Conservation (phyloP, 2,888 invertebrate genomes). For the Abrostola triplasia region DNA sequence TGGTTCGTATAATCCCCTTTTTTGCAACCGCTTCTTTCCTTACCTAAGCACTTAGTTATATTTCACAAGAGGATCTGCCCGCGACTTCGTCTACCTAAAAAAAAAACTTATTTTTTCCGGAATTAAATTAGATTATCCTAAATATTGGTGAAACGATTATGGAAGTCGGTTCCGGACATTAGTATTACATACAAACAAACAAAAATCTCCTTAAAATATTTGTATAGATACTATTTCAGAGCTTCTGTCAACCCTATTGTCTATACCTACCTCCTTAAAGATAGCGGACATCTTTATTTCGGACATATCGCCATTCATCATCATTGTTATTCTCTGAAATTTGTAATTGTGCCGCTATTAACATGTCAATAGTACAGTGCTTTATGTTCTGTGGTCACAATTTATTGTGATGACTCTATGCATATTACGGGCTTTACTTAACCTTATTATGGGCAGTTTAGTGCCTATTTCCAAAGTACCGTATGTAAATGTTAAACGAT, state of each 20-base stretch:
- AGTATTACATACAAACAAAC: no score
- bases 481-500: no score
- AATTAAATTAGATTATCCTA: no score
- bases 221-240: background rate
- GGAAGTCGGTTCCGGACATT: no score
- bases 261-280: slow-evolving; percentile 48
- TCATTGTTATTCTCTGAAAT: slow-evolving; percentile 77
- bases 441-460: slow-evolving; percentile 8
- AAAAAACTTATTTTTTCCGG: no score
- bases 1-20: no score
- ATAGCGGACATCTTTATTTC: slow-evolving; percentile 76
- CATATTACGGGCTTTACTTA: slow-evolving; percentile 2
- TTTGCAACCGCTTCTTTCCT: no score
- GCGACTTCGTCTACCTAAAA: no score
- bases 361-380: slow-evolving; percentile 58
- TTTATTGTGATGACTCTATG: slow-evolving; percentile 28
- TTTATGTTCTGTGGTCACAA: slow-evolving; percentile 47
- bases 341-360: slow-evolving; percentile 67
- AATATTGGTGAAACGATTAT: no score
- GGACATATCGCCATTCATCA: slow-evolving; percentile 74
- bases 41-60: no score
- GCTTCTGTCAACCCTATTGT: slow-evolving; percentile 61
- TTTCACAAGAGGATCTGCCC: no score
- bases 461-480: background rate
- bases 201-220: no score